These are phyloP conservation scores for Pentamera pediparva DNA, from an alignment of 53 echinoderm and acorn worm genomes.

Conservation along the genomic window DNA sequence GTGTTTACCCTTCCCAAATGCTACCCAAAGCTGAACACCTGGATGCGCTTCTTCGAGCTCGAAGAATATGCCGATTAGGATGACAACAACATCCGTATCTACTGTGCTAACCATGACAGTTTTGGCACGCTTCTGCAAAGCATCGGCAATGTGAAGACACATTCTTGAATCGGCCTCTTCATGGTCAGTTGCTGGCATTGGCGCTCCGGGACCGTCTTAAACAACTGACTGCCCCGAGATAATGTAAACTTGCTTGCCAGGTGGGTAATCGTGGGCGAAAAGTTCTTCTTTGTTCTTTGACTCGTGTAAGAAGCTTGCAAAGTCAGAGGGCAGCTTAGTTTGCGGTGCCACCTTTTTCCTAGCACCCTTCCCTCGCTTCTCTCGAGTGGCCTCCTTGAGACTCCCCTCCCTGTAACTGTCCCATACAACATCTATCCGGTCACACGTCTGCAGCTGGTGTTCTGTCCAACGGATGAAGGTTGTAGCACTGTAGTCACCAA, in stretches of 20 bases:
- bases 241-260: slow-evolving; percentile 14
- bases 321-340: too few relatives aligned
- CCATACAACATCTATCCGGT: slow-evolving; percentile 30
- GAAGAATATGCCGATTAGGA: slow-evolving; percentile 42
- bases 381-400: slow-evolving; percentile 32
- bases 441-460: not conserved
- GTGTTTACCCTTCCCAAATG: slow-evolving; percentile 45
- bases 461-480: slow-evolving; percentile 3
- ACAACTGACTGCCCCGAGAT: slow-evolving; percentile 31
- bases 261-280: too few relatives aligned
- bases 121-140: slow-evolving; percentile 32
- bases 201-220: not conserved
- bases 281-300: too few relatives aligned
- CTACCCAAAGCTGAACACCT: slow-evolving; percentile 48
- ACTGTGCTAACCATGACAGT: slow-evolving; percentile 38
- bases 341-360: too few relatives aligned
- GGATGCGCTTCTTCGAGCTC: not conserved
- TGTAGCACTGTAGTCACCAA: too few relatives aligned
- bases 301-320: too few relatives aligned
- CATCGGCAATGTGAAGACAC: slow-evolving; percentile 38
- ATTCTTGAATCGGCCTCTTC: slow-evolving; percentile 54
- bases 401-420: slow-evolving; percentile 3
- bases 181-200: slow-evolving; percentile 19
- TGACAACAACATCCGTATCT: slow-evolving; percentile 57
- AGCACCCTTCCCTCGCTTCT: slow-evolving; percentile 16